phyloP scores from a whole-genome alignment of 1,140 invertebrate species.

The Cherax quadricarinatus region DNA sequence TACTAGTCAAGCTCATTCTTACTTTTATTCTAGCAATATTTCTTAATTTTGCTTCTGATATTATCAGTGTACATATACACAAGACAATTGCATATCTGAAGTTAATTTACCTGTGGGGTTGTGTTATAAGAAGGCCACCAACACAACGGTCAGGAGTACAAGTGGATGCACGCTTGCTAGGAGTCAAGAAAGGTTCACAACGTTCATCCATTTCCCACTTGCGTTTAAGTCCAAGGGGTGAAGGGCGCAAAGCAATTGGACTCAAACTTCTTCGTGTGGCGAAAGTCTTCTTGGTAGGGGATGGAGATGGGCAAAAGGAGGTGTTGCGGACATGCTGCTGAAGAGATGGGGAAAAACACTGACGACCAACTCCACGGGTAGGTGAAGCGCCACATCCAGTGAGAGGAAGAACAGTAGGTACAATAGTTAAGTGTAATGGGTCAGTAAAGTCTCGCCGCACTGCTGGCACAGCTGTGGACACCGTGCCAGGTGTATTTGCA shows the following conservation, averaged over 20 bases:
- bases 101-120: slow-evolving; percentile 63
- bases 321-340: slow-evolving; percentile 79
- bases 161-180: slow-evolving; percentile 68
- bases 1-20: too few species aligned
- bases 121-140: slow-evolving; percentile 70
- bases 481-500: slow-evolving; percentile 2
- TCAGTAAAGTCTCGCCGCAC: slow-evolving; percentile 77
- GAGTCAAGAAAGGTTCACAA: slow-evolving; percentile 67
- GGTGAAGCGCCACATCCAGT: slow-evolving; percentile 76
- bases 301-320: slow-evolving; percentile 84
- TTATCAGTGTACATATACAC: too few species aligned
- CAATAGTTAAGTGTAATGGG: slow-evolving; percentile 86
- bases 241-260: slow-evolving; percentile 88
- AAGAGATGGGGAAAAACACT: slow-evolving; percentile 83
- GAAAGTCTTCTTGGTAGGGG: slow-evolving; percentile 88
- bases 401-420: slow-evolving; percentile 84
- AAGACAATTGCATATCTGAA: too few species aligned
- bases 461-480: slow-evolving; percentile 10
- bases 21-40: too few species aligned
- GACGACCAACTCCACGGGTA: slow-evolving; percentile 78
- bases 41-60: too few species aligned
- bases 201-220: slow-evolving; percentile 85
- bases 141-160: slow-evolving; percentile 56
- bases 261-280: slow-evolving; percentile 86
- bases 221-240: slow-evolving; percentile 84